Conservation (phyloP, 1,140 invertebrate genomes). For the Psix sp. region DNA sequence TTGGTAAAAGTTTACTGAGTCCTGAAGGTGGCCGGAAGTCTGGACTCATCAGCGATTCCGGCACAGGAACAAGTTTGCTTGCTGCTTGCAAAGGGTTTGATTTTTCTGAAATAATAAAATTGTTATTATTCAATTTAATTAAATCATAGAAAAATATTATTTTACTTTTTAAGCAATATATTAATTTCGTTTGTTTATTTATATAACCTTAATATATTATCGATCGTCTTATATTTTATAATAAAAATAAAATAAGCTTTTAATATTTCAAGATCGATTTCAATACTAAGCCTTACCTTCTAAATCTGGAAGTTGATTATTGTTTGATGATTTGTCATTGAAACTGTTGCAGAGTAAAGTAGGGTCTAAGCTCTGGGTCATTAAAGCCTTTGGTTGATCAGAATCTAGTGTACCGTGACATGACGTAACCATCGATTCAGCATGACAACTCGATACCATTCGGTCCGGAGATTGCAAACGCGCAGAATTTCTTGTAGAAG, state of each 20-base stretch:
- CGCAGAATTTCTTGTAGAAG: constrained; percentile 65
- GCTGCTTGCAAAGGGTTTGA: constrained; percentile 85
- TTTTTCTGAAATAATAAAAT: constrained; percentile 62
- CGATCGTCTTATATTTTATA: too few species aligned
- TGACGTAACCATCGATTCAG: constrained; percentile 70
- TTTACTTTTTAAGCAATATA: too few species aligned
- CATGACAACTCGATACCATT: constrained; percentile 83
- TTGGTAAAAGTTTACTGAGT: constrained; percentile 67
- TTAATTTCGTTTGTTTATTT: too few species aligned
- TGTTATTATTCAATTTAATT: neutral
- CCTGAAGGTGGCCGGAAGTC: constrained; percentile 82
- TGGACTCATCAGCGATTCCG: constrained; percentile 90
- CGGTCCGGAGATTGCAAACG: constrained; percentile 83
- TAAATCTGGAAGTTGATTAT: constrained; percentile 60
- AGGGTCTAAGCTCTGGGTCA: constrained; percentile 83
- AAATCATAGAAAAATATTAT: too few species aligned
- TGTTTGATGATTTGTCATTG: constrained; percentile 61
- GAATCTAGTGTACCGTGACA: constrained; percentile 64
- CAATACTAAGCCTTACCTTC: too few species aligned
- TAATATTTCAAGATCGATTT: too few species aligned
- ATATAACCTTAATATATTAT: too few species aligned
- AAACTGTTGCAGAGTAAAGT: constrained; percentile 70
- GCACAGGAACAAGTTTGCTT: constrained; percentile 89
- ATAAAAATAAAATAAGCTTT: too few species aligned
- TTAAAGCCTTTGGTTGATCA: constrained; percentile 75